A percentile compares a stretch with the other conserved stretches of the same genome.
Conservation (phyloP, 2,113 vertebrate species). For the Montifringilla adamsi region DNA sequence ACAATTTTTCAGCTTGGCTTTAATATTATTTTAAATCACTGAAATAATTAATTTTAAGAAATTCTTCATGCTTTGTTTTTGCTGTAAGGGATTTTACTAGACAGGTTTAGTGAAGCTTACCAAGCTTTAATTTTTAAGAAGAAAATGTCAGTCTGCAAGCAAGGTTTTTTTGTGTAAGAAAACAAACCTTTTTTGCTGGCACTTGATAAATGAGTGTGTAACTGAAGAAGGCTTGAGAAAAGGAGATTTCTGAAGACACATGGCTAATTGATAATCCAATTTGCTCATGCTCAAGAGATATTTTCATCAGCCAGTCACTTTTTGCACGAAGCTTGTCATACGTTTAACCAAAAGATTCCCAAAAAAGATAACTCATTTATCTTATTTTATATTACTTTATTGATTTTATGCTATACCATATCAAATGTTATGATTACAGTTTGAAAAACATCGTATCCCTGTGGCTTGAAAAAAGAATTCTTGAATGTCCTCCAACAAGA, state of each 20-base stretch:
- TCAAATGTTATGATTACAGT: constrained; percentile 33
- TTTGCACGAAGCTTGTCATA: constrained; percentile 47
- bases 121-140: not conserved
- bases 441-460: constrained; percentile 26
- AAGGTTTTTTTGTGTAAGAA: not conserved
- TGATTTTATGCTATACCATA: constrained; percentile 53
- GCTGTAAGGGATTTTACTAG: constrained; percentile 22
- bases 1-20: constrained; percentile 26
- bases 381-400: constrained; percentile 40
- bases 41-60: constrained; percentile 44
- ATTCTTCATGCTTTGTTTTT: constrained; percentile 25
- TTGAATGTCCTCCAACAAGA: constrained; percentile 2
- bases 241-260: constrained; percentile 20
- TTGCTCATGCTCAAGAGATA: constrained; percentile 42
- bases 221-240: constrained; percentile 6
- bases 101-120: constrained; percentile 45
- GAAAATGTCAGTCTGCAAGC: constrained; percentile 36
- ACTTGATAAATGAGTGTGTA: constrained; percentile 50
- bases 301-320: constrained; percentile 55
- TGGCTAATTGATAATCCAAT: constrained; percentile 60
- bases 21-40: constrained; percentile 20
- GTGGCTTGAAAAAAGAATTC: not conserved
- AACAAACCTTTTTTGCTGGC: not conserved
- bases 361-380: constrained; percentile 53
- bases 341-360: constrained; percentile 25